Base-by-base conservation (phyloP, 2,113 vertebrate genomes). In the Cygnus buccinator region DNA sequence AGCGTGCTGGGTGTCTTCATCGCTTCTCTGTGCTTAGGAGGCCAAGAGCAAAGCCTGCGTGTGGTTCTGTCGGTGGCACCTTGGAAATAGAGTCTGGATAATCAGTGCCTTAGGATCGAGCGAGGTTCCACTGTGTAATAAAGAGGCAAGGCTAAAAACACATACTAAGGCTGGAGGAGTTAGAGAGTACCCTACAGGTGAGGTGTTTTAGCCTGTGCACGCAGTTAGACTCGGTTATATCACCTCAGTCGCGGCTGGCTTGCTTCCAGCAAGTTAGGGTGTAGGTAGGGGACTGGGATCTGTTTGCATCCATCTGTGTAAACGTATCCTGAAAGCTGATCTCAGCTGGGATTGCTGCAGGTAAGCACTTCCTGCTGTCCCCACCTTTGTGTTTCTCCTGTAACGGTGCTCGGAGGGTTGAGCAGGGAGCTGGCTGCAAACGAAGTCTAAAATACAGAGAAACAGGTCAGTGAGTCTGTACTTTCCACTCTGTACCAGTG, bases 211-310 rank as follows among this genome's bases (percentile, higher is more conserved):
- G 82, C 0, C 3, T 48, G 22, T 63, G 57, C 1, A 1, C 59
- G 65, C 73, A 78, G 31, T 81, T 86, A 86, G 55, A 14, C 59
- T 41, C 65, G 31, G 52, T 94, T 94, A 52, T 92, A 57, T 94
- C 62, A 86, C 54, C 33, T 61, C 43, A 41, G 44, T 9, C 55
- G 58, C 31, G 48, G 46, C 61, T 97, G 95, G 87, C 75, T 11
- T 43, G 2, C 54, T 72, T 84, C 87, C 87, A 95, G 80, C 26
- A 84, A 72, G 33, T 79, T 35, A 79, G 61, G 62, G 44, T 75
- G 62, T 87, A 73, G 77, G 66, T 70, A 43, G 70, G 84, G 46
- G 84, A 90, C 84, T 44, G 5, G 4, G 61, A 58, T 91, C 73
- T 28, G 52, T 78, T 95, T 87, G 65, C 52, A 94, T 91, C 43